A percentile compares a stretch with the other conserved stretches of the same genome.
These are phyloP conservation scores for Oreohelix idahoensis DNA, from an alignment of 1,140 invertebrate species.

Conservation along the genomic window DNA sequence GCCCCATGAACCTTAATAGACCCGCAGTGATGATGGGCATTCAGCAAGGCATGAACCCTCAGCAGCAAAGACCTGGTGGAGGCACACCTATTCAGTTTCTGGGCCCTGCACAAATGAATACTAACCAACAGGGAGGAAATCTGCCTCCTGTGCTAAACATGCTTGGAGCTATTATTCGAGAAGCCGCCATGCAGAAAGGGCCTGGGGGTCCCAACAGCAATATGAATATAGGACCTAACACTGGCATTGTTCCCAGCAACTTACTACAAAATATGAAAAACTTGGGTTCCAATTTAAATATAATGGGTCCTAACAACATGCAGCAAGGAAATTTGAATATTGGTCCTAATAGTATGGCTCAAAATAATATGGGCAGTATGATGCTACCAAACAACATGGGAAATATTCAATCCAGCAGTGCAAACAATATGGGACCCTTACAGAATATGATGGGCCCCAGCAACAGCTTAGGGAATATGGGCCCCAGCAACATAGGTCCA, in stretches of 20 bases:
- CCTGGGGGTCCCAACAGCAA: conserved; percentile 34
- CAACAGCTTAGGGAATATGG: background rate
- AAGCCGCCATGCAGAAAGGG: conserved; percentile 38
- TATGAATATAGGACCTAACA: conserved; percentile 22
- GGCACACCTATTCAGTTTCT: conserved; percentile 25
- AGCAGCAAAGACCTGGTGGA: conserved; percentile 18
- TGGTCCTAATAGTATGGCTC: background rate
- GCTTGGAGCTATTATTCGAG: conserved; percentile 44
- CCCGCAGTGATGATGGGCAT: conserved; percentile 21
- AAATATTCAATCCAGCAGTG: background rate
- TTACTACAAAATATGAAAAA: conserved; percentile 9
- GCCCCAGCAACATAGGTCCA: background rate
- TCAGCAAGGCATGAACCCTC: conserved; percentile 35
- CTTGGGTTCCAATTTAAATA: background rate
- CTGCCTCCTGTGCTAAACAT: conserved; percentile 50
- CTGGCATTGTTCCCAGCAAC: background rate
- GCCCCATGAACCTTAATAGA: conserved; percentile 11
- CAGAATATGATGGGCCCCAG: background rate
- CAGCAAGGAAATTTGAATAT: conserved; percentile 17
- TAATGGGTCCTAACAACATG: conserved; percentile 8
- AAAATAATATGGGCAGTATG: background rate
- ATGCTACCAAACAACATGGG: conserved; percentile 17
- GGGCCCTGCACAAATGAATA: conserved; percentile 10
- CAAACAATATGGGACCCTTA: background rate
- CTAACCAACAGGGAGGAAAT: background rate